Evolutionary conservation across 2,113 vertebrate species (phyloP).

Genomic region (Psophia crepitans): DNA sequence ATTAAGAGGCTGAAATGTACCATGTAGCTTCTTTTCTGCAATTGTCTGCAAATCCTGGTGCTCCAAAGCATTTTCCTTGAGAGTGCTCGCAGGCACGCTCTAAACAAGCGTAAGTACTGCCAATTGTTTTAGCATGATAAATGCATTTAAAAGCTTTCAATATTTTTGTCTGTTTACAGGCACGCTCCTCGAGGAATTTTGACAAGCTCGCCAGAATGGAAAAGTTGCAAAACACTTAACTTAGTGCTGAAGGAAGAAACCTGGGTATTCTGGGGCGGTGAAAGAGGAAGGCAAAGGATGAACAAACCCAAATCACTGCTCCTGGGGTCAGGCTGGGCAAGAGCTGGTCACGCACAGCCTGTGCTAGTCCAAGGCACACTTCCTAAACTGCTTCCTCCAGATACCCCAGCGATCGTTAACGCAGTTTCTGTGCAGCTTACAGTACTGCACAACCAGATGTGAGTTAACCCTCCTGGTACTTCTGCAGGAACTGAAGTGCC

Average conservation of each 20-base stretch:
- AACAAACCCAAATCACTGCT: neutral
- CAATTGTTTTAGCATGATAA: slow-evolving; percentile 46
- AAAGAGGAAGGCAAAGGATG: neutral
- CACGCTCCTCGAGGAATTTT: neutral
- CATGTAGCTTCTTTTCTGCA: neutral
- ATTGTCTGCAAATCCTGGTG: slow-evolving; percentile 18
- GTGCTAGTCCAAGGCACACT: neutral
- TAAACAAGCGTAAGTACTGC: neutral
- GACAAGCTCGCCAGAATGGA: neutral
- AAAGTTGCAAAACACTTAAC: neutral
- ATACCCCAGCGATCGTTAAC: fast-evolving
- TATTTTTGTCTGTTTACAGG: slow-evolving; percentile 33
- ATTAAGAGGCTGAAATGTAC: neutral
- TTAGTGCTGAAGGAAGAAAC: neutral
- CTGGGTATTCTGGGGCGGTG: neutral
- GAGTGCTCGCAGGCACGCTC: slow-evolving; percentile 11
- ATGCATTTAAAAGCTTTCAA: slow-evolving; percentile 39
- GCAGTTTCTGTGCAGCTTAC: neutral
- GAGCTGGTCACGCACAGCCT: neutral
- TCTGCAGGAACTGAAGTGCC: neutral
- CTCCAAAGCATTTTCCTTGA: slow-evolving; percentile 12
- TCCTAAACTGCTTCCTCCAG: neutral
- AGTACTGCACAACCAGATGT: neutral
- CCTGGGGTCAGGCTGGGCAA: neutral
- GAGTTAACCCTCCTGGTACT: neutral